These are phyloP conservation scores for Molorchus minor DNA, from an alignment of 2,888 invertebrate genomes.

Conservation along the genomic window DNA sequence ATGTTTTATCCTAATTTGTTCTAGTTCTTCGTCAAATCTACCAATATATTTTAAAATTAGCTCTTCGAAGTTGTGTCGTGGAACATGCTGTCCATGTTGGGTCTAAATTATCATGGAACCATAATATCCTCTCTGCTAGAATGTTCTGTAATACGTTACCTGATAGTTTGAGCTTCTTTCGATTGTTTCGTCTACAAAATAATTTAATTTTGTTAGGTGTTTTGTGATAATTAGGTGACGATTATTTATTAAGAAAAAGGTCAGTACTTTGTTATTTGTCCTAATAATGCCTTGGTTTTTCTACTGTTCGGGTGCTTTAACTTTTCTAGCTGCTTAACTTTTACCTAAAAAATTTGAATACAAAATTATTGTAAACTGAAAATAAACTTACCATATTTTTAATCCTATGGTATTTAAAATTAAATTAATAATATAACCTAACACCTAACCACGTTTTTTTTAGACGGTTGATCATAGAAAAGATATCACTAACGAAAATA, in stretches of 20 bases:
- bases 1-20: slow-evolving; percentile 73
- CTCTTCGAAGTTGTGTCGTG: slow-evolving; percentile 69
- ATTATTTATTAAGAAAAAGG: slow-evolving; percentile 19
- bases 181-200: slow-evolving; percentile 64
- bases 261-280: slow-evolving; percentile 70
- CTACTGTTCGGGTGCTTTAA: slow-evolving; percentile 87
- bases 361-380: too few relatives aligned
- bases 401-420: too few relatives aligned
- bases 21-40: slow-evolving; percentile 52
- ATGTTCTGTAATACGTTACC: slow-evolving; percentile 78
- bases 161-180: slow-evolving; percentile 70
- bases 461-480: too few relatives aligned
- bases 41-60: slow-evolving; percentile 58
- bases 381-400: too few relatives aligned
- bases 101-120: slow-evolving; percentile 78
- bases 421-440: too few relatives aligned
- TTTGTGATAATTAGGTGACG: not conserved
- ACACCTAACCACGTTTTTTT: too few relatives aligned
- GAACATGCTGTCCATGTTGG: slow-evolving; percentile 65
- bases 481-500: too few relatives aligned
- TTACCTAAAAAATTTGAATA: slow-evolving; percentile 62
- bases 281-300: slow-evolving; percentile 77
- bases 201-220: slow-evolving; percentile 15
- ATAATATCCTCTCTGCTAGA: slow-evolving; percentile 78
- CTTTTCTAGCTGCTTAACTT: slow-evolving; percentile 66